phyloP scores from a whole-genome alignment of 1,140 invertebrate species.

The Pseudomyrmex sp. region DNA sequence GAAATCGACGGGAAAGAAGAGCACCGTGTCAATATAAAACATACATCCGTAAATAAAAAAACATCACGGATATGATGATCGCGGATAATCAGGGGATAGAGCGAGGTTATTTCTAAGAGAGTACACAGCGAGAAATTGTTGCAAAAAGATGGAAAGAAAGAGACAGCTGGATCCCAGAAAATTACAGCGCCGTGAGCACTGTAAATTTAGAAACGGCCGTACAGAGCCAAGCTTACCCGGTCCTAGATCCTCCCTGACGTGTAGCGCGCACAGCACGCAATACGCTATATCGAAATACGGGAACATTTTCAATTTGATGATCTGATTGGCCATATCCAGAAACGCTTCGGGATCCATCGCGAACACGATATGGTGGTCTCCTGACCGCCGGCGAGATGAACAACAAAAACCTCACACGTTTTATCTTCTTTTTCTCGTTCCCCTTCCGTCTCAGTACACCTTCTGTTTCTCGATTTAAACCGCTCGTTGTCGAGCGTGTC shows the following conservation, averaged over 20 bases:
- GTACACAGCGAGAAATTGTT: too few relatives aligned
- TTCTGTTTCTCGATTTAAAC: slow-evolving; percentile 40
- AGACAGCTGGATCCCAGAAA: too few relatives aligned
- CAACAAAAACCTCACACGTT: background rate
- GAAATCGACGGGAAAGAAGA: too few relatives aligned
- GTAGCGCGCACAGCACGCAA: slow-evolving; percentile 94
- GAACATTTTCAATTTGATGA: slow-evolving; percentile 99
- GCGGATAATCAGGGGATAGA: background rate
- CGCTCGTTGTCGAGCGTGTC: slow-evolving; percentile 45
- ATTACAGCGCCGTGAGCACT: background rate
- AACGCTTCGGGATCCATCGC: slow-evolving; percentile 98
- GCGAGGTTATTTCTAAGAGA: slow-evolving; percentile 4
- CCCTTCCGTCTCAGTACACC: background rate
- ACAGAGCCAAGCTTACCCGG: slow-evolving; percentile 88
- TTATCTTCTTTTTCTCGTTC: background rate
- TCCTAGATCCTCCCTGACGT: slow-evolving; percentile 98
- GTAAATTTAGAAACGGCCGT: slow-evolving; percentile 82
- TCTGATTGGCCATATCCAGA: slow-evolving; percentile 98
- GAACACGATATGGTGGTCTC: background rate
- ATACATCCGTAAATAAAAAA: slow-evolving; percentile 47
- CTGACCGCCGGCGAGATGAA: background rate
- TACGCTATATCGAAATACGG: slow-evolving; percentile 99
- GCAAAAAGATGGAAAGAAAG: too few relatives aligned
- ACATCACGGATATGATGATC: background rate
- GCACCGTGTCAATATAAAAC: too few relatives aligned